A percentile compares a stretch with the other conserved stretches of the same genome.
phyloP scores from a whole-genome alignment of 2,113 vertebrate genomes.

The Etheostoma spectabile region DNA sequence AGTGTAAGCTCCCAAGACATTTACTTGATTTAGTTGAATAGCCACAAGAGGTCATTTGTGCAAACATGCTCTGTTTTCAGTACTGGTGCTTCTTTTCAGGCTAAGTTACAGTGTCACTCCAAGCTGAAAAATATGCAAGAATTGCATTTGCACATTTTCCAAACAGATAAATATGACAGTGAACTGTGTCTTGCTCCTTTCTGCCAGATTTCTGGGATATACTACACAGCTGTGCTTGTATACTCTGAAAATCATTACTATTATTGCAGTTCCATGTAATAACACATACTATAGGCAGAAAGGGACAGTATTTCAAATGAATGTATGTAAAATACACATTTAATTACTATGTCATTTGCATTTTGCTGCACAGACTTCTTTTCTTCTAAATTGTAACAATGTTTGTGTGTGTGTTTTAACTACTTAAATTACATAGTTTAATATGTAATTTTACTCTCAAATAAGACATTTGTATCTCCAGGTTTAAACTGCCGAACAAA shows the following conservation, averaged over 20 bases:
- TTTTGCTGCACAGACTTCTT: too few relatives aligned
- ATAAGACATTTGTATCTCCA: too few relatives aligned
- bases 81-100: neutral
- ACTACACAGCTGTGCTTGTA: constrained; percentile 25
- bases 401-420: too few relatives aligned
- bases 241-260: constrained; percentile 17
- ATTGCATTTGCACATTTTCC: neutral
- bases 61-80: neutral
- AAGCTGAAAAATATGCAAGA: constrained; percentile 4
- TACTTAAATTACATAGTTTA: too few relatives aligned
- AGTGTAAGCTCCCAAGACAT: neutral
- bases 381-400: too few relatives aligned
- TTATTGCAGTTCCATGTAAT: neutral
- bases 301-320: too few relatives aligned
- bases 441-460: too few relatives aligned
- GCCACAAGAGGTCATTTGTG: neutral
- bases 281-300: neutral
- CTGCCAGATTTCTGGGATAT: constrained; percentile 4
- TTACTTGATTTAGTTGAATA: constrained; percentile 3
- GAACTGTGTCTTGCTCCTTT: constrained; percentile 7
- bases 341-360: too few relatives aligned
- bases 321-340: too few relatives aligned
- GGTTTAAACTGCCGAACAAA: too few relatives aligned
- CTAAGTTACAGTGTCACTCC: constrained; percentile 1
- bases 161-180: neutral